phyloP scores from a whole-genome alignment of 1,140 invertebrate species.

The Bathynomus jamesi region DNA sequence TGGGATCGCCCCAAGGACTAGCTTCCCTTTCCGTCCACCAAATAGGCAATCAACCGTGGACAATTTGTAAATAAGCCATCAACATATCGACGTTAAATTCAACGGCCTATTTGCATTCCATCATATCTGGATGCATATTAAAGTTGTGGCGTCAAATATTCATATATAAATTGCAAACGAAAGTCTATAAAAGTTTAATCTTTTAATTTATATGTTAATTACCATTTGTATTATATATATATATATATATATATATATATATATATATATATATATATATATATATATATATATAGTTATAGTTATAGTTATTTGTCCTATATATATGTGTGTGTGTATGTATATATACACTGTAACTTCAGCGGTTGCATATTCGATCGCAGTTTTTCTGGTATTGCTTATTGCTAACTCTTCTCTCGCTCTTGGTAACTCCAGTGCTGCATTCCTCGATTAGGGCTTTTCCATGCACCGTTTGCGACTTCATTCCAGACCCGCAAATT shows the following conservation, averaged over 20 bases:
- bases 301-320: no score
- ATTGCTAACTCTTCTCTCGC: no score
- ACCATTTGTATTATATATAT: neutral
- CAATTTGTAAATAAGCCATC: neutral
- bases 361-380: neutral
- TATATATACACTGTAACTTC: neutral
- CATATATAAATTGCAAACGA: no score
- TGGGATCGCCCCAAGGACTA: neutral
- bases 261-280: neutral
- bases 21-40: neutral
- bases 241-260: neutral
- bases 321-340: neutral
- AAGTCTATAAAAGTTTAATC: no score
- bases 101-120: neutral
- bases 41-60: neutral
- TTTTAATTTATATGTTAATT: neutral
- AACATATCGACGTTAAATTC: neutral
- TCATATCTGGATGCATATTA: no score
- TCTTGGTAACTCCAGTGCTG: no score
- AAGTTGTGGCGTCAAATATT: no score
- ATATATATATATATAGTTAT: neutral
- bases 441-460: no score
- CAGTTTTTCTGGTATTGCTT: no score
- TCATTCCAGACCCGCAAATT: neutral
- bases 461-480: neutral